Percentiles rank a stretch among this genome's conserved stretches.
These are phyloP conservation scores for Ploceus nigricollis DNA, from an alignment of 2,113 vertebrate species.

Conservation along the genomic window DNA sequence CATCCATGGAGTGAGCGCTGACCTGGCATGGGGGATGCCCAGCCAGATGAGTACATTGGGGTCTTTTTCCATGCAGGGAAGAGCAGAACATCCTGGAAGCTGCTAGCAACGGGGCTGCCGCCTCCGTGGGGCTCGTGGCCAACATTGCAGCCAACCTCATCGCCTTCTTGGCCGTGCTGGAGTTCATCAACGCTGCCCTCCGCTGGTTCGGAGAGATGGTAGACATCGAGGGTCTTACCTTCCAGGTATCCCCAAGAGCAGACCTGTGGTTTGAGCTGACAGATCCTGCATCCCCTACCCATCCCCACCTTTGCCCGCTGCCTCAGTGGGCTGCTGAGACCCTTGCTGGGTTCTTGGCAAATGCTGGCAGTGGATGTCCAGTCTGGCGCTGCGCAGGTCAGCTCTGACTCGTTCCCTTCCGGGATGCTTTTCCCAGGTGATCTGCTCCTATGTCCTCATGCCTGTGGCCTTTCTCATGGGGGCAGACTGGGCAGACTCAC, in stretches of 20 bases:
- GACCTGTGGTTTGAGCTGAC: neutral
- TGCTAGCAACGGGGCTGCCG: constrained; percentile 82
- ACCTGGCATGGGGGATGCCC: neutral
- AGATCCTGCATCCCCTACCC: neutral
- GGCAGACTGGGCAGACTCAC: constrained; percentile 81
- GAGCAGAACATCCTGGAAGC: constrained; percentile 90
- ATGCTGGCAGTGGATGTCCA: rapidly evolving
- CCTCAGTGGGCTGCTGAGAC: neutral
- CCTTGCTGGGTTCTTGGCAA: neutral
- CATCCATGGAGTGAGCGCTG: rapidly evolving
- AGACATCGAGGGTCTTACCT: constrained; percentile 79
- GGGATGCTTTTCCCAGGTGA: constrained; percentile 72
- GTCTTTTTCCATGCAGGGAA: constrained; percentile 68
- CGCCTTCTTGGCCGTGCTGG: constrained; percentile 87
- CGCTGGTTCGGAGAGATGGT: constrained; percentile 89
- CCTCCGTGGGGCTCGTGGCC: constrained; percentile 82
- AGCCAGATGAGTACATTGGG: neutral
- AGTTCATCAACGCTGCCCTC: constrained; percentile 84
- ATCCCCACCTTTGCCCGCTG: rapidly evolving
- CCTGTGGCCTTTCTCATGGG: constrained; percentile 94
- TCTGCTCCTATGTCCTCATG: constrained; percentile 92
- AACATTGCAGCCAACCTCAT: constrained; percentile 91
- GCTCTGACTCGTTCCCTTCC: neutral
- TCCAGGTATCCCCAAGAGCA: constrained; percentile 78
- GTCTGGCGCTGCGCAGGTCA: neutral